A percentile compares a stretch with the other conserved stretches of the same genome.
phyloP scores from a whole-genome alignment of 2,113 vertebrate species.

The Trachemys scripta region DNA sequence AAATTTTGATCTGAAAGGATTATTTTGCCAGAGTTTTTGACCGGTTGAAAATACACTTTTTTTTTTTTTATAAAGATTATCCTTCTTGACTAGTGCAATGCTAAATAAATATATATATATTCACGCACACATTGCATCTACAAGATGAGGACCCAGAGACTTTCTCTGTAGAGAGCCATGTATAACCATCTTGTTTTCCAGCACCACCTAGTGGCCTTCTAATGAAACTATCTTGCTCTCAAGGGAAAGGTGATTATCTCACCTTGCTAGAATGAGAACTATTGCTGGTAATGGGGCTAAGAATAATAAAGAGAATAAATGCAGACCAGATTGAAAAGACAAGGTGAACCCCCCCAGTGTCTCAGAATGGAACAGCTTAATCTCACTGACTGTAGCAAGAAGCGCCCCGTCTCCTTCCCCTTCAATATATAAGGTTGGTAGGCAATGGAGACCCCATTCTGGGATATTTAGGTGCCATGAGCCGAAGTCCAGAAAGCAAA shows the following conservation, averaged over 20 bases:
- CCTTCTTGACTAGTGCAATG: neutral
- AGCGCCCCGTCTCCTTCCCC: neutral
- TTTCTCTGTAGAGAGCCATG: neutral
- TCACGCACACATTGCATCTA: neutral
- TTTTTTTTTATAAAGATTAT: neutral
- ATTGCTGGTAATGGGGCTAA: neutral
- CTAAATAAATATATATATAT: neutral
- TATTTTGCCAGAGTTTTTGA: neutral
- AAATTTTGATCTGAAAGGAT: neutral
- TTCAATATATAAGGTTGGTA: neutral
- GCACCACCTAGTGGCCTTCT: constrained; percentile 28
- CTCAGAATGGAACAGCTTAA: neutral
- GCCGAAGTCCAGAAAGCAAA: neutral
- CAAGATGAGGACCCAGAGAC: neutral
- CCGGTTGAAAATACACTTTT: neutral
- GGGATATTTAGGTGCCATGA: neutral
- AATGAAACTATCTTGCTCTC: neutral
- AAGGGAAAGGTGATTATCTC: neutral
- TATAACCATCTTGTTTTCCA: constrained; percentile 17
- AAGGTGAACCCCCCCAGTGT: neutral
- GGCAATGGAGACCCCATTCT: neutral
- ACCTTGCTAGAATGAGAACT: neutral
- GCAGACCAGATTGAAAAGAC: neutral
- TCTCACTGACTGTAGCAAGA: neutral
- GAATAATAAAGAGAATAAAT: neutral